A percentile compares a stretch with the other conserved stretches of the same genome.
These are phyloP conservation scores for Pagetopsis macropterus DNA, from an alignment of 2,797 vertebrate species.

Conservation along the genomic window DNA sequence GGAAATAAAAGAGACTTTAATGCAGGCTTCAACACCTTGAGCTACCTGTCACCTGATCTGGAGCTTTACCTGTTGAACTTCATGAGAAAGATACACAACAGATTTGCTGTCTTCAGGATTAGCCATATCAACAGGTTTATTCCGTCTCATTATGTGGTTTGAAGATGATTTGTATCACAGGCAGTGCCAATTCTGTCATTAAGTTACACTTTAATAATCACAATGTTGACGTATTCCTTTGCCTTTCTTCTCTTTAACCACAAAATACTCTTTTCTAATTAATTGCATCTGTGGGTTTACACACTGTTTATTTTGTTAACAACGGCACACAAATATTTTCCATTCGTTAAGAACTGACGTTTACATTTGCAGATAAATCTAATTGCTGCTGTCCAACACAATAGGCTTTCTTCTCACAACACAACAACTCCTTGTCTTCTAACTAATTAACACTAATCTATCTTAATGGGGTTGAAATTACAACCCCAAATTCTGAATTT, in stretches of 20 bases:
- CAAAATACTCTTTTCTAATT: conserved; percentile 45
- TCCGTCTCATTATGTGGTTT: conserved; percentile 72
- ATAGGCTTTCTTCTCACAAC: conserved; percentile 65
- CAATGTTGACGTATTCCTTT: conserved; percentile 39
- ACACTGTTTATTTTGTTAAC: conserved; percentile 20
- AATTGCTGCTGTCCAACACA: conserved; percentile 61
- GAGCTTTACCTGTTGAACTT: conserved; percentile 64
- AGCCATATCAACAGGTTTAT: conserved; percentile 49
- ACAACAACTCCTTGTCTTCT: conserved; percentile 75
- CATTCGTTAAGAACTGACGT: conserved; percentile 58
- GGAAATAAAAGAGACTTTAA: conserved; percentile 41
- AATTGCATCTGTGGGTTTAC: conserved; percentile 30
- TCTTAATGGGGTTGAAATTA: conserved; percentile 75
- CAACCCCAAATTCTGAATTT: conserved; percentile 63
- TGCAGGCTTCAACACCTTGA: conserved; percentile 37
- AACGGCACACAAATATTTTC: conserved; percentile 44
- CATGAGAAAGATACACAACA: conserved; percentile 74
- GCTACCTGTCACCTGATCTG: conserved; percentile 48
- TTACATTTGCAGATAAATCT: conserved; percentile 63
- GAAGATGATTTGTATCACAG: conserved; percentile 59
- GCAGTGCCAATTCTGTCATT: conserved; percentile 41
- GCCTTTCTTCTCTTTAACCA: conserved; percentile 22
- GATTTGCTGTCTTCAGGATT: conserved; percentile 61
- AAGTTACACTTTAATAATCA: conserved; percentile 38
- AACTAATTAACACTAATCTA: conserved; percentile 75